Evolutionary conservation across 2,797 vertebrate species (phyloP).

Genomic region (Hipposideros larvatus): DNA sequence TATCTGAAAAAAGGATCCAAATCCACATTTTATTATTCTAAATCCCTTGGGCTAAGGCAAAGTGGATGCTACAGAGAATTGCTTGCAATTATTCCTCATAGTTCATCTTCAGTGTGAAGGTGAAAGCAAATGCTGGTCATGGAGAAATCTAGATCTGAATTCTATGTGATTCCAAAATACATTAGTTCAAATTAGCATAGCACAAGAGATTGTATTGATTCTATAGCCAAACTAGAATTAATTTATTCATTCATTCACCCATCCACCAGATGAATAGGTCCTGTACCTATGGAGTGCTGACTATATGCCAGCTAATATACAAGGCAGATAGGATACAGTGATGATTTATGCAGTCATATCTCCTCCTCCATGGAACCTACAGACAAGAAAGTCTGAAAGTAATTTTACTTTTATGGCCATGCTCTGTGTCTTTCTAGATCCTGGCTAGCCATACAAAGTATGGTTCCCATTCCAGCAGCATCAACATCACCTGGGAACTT

Average conservation of each 20-base stretch:
- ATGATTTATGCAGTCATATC: not conserved
- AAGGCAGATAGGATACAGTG: not conserved
- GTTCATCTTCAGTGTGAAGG: not conserved
- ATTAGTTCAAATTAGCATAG: not conserved
- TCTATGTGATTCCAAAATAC: not conserved
- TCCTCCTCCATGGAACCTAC: not conserved
- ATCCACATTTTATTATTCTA: not conserved
- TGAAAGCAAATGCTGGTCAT: not conserved
- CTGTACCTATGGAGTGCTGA: not conserved
- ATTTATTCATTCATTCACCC: not conserved
- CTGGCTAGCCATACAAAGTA: not conserved
- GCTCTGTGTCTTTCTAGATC: not conserved
- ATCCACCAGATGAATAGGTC: not conserved
- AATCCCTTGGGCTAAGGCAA: not conserved
- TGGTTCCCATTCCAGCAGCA: not conserved
- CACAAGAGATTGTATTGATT: not conserved
- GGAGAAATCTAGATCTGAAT: not conserved
- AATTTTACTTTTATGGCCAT: conserved; percentile 1
- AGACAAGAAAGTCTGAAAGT: not conserved
- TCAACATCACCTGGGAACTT: not conserved
- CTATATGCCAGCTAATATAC: not conserved
- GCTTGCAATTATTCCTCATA: not conserved
- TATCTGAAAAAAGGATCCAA: not conserved
- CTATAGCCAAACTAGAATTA: not conserved
- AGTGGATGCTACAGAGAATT: not conserved